These are phyloP conservation scores for Cephalophus harveyi DNA, from an alignment of 2,113 vertebrate genomes.

Conservation along the genomic window DNA sequence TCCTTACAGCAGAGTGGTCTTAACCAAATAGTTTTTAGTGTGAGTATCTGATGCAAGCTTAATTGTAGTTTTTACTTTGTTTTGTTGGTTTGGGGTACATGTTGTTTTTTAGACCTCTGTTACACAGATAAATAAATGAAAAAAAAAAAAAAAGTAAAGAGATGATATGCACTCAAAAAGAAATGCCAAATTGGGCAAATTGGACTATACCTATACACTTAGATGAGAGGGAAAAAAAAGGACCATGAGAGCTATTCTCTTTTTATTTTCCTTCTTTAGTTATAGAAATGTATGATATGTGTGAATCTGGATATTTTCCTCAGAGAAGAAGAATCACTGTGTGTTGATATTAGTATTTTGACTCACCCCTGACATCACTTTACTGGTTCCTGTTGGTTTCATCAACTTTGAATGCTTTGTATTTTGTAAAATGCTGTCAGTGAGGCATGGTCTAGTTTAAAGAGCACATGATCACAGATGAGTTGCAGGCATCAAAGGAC, in stretches of 20 bases:
- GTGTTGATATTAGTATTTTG: background rate
- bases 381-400: background rate
- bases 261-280: background rate
- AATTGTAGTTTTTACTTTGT: background rate
- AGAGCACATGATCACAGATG: background rate
- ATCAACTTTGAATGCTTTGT: background rate
- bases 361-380: background rate
- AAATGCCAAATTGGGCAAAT: background rate
- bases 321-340: background rate
- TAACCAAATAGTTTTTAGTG: background rate
- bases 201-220: background rate
- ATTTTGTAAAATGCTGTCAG: background rate
- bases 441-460: background rate
- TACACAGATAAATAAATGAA: background rate
- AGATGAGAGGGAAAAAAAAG: background rate
- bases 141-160: slow-evolving; percentile 15
- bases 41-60: background rate
- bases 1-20: background rate
- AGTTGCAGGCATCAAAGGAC: background rate
- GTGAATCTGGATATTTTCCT: background rate
- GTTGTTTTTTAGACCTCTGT: background rate
- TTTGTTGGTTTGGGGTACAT: background rate
- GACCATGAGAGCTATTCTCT: background rate
- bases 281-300: background rate
- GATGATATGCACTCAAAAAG: background rate